Evolutionary conservation across 2,888 invertebrate species (phyloP), one percentile per base, ranked within the genome.

Genomic region (Vesta saturnalis): DNA sequence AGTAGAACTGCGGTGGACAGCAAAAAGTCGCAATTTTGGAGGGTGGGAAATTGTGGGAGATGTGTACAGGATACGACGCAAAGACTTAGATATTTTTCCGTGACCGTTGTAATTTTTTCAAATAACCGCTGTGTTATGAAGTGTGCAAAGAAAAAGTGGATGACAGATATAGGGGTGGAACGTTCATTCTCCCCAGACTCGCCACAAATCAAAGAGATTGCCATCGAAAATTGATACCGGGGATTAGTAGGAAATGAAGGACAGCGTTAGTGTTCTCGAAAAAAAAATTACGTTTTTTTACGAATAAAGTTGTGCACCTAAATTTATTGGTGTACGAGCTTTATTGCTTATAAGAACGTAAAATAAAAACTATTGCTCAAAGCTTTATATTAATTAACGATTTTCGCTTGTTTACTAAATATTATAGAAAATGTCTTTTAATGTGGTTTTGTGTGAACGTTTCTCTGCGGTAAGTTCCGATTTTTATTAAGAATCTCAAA

Each of bases 151-250:
- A 69, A 67, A 67, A 70, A 70, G 58, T 58, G 58, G 72, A 72
- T 72, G 67, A 72, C 70, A 72, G 69, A 72, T 72, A 57, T 56
- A 63, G 61, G 49, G 70, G 67, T 52, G 72, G 67, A 52, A 65
- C 56, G 67, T 60, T 71, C 64, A 60, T 72, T 72, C 69, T 72
- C 59, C 60, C 58, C 60, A 47, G 63, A 61, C 69, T 67, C 49
- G 56, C 67, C 69, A 70, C 72, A 65, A 70, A 67, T 64, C 72
- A 70, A 57, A 64, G 57, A 68, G 64, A 72, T 72, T 68, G 70
- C 64, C 70, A 68, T 62, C 66, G 66, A 70, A 67, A 65, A 70
- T 69, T 70, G 66, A 66, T 70, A 66, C 70, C 66, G 66, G 66
- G 66, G 70, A 70, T 70, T 70, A 70, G 64, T 60, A 69, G 43